phyloP scores from a whole-genome alignment of 2,888 invertebrate species.

The Crioceris asparagi region DNA sequence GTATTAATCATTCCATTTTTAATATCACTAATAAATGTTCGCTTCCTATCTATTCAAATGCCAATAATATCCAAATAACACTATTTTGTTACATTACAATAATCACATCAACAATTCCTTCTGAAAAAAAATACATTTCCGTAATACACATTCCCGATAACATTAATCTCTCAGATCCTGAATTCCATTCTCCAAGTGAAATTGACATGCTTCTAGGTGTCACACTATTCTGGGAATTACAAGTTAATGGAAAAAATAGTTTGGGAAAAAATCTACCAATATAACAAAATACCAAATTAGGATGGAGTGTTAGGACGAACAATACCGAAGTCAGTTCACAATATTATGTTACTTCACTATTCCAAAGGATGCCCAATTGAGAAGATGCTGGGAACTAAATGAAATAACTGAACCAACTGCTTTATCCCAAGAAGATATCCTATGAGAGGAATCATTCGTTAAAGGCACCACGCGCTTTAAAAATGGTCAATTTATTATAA shows the following conservation, averaged over 20 bases:
- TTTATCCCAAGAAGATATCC: not conserved
- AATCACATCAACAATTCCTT: no score
- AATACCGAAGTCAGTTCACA: not conserved
- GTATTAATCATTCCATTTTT: no score
- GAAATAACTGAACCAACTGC: not conserved
- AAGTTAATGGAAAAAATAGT: slow-evolving; percentile 5
- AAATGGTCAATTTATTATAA: slow-evolving; percentile 1
- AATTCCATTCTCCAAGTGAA: not conserved
- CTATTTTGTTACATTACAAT: no score
- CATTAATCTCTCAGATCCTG: not conserved
- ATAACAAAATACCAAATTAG: slow-evolving; percentile 7
- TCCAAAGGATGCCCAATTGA: slow-evolving; percentile 7
- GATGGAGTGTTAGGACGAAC: slow-evolving; percentile 6
- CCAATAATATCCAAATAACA: no score
- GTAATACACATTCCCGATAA: not conserved
- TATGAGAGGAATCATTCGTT: slow-evolving; percentile 4
- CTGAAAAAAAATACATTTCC: not conserved
- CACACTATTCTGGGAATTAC: slow-evolving; percentile 10
- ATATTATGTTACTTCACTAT: slow-evolving; percentile 5
- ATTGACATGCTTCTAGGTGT: slow-evolving; percentile 6
- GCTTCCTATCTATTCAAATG: no score
- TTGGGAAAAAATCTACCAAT: slow-evolving; percentile 6
- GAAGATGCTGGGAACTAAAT: slow-evolving; percentile 6
- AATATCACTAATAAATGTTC: no score
- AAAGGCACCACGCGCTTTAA: slow-evolving; percentile 2